phyloP scores from a whole-genome alignment of 2,113 vertebrate species.

The Gobiocypris rarus region DNA sequence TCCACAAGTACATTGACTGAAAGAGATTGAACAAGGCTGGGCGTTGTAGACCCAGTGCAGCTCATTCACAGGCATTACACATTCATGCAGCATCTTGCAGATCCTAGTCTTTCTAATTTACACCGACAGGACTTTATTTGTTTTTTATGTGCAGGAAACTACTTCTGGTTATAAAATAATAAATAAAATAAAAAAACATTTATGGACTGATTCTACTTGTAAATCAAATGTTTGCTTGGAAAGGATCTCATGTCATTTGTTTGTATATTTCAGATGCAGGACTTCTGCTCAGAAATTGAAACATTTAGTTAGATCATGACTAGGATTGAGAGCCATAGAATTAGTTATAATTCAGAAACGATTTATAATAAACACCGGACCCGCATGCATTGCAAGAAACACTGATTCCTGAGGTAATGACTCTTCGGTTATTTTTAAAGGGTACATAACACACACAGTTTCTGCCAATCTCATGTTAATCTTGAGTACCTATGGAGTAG shows the following conservation, averaged over 20 bases:
- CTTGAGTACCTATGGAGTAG: no score
- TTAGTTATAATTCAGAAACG: background rate
- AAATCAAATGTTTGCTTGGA: background rate
- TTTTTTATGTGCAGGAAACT: background rate
- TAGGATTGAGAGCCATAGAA: background rate
- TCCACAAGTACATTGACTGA: constrained; percentile 27
- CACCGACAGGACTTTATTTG: constrained; percentile 1
- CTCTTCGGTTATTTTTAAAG: background rate
- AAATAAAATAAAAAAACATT: background rate
- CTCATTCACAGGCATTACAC: background rate
- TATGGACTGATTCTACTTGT: constrained; percentile 3
- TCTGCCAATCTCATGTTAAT: no score
- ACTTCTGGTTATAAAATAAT: background rate
- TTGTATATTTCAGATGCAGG: background rate
- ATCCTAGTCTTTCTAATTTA: background rate
- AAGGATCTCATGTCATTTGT: background rate
- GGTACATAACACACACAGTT: no score
- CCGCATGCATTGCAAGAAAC: no score
- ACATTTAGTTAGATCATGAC: background rate
- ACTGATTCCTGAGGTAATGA: background rate
- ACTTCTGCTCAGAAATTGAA: constrained; percentile 12
- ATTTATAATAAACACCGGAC: background rate
- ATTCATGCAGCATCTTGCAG: background rate
- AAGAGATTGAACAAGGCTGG: constrained; percentile 18
- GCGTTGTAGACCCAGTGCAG: background rate